A percentile compares a stretch with the other conserved stretches of the same genome.
Conservation (phyloP, 2,797 vertebrate species). For the Brotula barbata region DNA sequence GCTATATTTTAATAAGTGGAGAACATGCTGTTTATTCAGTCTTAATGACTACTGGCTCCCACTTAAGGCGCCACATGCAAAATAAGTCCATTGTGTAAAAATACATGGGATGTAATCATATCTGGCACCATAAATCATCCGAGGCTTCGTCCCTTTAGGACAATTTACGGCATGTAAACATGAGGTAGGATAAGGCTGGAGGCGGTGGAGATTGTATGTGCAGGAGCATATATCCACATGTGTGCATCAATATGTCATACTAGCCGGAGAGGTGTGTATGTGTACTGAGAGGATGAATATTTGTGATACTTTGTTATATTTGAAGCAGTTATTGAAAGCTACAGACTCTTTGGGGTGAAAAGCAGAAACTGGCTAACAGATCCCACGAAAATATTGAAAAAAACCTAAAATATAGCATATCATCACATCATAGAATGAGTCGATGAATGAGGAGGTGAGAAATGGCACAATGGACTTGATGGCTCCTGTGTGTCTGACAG, state of each 20-base stretch:
- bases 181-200: conserved; percentile 41
- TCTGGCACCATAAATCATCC: conserved; percentile 65
- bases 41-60: conserved; percentile 60
- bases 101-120: conserved; percentile 65
- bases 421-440: too few species aligned
- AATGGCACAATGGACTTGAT: conserved; percentile 25
- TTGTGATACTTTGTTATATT: too few species aligned
- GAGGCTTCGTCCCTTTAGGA: conserved; percentile 64
- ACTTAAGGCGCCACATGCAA: conserved; percentile 56
- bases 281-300: conserved; percentile 6
- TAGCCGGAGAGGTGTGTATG: not conserved
- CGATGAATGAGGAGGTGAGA: too few species aligned
- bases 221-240: conserved; percentile 27
- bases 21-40: conserved; percentile 48
- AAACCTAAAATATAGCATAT: too few species aligned
- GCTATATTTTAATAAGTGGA: conserved; percentile 45
- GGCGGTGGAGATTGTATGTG: conserved; percentile 34
- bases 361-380: too few species aligned
- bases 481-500: conserved; percentile 52
- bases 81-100: conserved; percentile 62
- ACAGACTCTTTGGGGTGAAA: too few species aligned
- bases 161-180: conserved; percentile 61
- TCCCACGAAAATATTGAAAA: too few species aligned
- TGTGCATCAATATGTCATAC: conserved; percentile 38
- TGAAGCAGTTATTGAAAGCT: too few species aligned